phyloP scores from a whole-genome alignment of 1,140 invertebrate genomes.

The Scylla paramamosain region DNA sequence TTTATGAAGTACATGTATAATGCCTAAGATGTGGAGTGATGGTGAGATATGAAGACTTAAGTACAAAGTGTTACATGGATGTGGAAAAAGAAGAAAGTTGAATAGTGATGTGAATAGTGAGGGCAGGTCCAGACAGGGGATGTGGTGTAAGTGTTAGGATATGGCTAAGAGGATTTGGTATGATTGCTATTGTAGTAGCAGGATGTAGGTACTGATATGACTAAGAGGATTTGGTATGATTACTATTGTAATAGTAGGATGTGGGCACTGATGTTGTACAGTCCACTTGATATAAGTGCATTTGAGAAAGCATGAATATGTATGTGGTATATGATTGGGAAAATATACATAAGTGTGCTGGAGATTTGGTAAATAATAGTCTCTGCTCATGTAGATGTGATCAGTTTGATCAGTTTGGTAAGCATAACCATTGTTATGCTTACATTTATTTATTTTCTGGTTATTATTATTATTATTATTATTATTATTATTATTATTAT shows the following conservation, averaged over 20 bases:
- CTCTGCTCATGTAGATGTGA: no score
- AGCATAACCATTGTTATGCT: no score
- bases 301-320: not conserved
- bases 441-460: no score
- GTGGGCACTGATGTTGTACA: not conserved
- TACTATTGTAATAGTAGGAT: not conserved
- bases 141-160: no score
- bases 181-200: not conserved
- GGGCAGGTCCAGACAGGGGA: not conserved
- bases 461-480: no score
- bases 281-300: not conserved
- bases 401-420: no score
- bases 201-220: not conserved
- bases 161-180: no score
- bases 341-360: no score
- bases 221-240: not conserved
- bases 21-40: not conserved
- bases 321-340: not conserved
- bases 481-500: no score
- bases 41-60: not conserved
- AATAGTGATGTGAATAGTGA: not conserved
- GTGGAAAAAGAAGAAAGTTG: not conserved
- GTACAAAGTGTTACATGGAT: not conserved
- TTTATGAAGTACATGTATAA: not conserved
- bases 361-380: no score